Conservation (phyloP, 2,888 invertebrate genomes). For the Sinelater perroti region DNA sequence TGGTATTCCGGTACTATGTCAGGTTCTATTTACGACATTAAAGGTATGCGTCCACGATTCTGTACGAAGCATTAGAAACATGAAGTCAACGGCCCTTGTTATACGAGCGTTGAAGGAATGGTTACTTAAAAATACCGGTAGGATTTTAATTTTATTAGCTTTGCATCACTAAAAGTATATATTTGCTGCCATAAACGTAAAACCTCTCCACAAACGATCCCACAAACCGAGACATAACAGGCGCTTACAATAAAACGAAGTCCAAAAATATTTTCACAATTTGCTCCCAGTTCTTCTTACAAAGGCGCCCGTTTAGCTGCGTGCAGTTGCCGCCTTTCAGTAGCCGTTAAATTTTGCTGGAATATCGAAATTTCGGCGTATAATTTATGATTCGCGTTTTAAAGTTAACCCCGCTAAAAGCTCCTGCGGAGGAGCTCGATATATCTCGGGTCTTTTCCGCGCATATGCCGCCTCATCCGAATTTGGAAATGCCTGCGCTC, state of each 20-base stretch:
- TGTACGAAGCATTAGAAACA: too few species aligned
- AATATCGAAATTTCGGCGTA: slow-evolving; percentile 16
- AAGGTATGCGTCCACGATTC: too few species aligned
- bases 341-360: slow-evolving; percentile 13
- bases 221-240: slow-evolving; percentile 1
- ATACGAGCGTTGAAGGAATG: too few species aligned
- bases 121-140: too few species aligned
- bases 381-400: slow-evolving; percentile 16
- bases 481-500: slow-evolving; percentile 11
- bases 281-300: slow-evolving; percentile 3
- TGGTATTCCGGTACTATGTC: too few species aligned
- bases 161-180: too few species aligned
- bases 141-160: too few species aligned
- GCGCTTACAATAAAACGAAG: neutral
- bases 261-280: slow-evolving; percentile 15
- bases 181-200: slow-evolving; percentile 2
- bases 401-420: slow-evolving; percentile 23
- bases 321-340: neutral
- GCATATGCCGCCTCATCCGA: slow-evolving; percentile 17
- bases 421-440: slow-evolving; percentile 4
- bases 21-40: too few species aligned
- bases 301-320: neutral
- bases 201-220: neutral
- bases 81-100: too few species aligned
- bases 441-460: slow-evolving; percentile 7